Percentiles rank a stretch among this genome's conserved stretches.
phyloP scores from a whole-genome alignment of 2,888 invertebrate species.

The Campoplex capitator region DNA sequence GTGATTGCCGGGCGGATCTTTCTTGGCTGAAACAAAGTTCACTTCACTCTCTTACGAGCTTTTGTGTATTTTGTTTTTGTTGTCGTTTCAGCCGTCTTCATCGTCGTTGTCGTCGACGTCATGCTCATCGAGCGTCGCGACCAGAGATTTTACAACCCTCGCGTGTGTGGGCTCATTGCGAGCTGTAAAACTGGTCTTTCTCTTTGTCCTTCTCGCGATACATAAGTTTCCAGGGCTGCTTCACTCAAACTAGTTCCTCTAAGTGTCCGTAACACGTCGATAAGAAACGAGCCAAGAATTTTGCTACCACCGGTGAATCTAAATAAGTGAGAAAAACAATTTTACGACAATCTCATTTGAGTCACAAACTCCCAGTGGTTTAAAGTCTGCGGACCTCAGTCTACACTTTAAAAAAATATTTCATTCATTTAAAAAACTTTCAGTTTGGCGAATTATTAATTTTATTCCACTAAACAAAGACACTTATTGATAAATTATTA shows the following conservation, averaged over 20 bases:
- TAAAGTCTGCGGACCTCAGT: too few relatives aligned
- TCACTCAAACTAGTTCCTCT: constrained; percentile 31
- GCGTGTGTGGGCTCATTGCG: constrained; percentile 76
- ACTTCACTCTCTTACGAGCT: constrained; percentile 52
- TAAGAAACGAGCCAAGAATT: constrained; percentile 19
- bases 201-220: constrained; percentile 25
- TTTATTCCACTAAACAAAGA: too few relatives aligned
- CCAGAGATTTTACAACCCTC: constrained; percentile 72
- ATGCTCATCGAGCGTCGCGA: constrained; percentile 50
- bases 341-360: not conserved
- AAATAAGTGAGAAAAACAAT: not conserved
- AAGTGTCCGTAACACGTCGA: constrained; percentile 12
- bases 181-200: constrained; percentile 70
- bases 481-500: not conserved
- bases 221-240: constrained; percentile 53
- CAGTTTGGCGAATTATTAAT: too few relatives aligned
- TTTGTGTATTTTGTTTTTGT: constrained; percentile 44
- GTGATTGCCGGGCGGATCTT: constrained; percentile 57
- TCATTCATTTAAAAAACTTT: too few relatives aligned
- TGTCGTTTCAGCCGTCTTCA: constrained; percentile 20
- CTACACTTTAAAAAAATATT: too few relatives aligned
- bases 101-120: constrained; percentile 25
- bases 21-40: constrained; percentile 34
- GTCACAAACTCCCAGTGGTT: too few relatives aligned
- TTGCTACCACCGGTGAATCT: not conserved